These are phyloP conservation scores for Uloborus plumipes DNA, from an alignment of 2,888 invertebrate species.

Conservation along the genomic window DNA sequence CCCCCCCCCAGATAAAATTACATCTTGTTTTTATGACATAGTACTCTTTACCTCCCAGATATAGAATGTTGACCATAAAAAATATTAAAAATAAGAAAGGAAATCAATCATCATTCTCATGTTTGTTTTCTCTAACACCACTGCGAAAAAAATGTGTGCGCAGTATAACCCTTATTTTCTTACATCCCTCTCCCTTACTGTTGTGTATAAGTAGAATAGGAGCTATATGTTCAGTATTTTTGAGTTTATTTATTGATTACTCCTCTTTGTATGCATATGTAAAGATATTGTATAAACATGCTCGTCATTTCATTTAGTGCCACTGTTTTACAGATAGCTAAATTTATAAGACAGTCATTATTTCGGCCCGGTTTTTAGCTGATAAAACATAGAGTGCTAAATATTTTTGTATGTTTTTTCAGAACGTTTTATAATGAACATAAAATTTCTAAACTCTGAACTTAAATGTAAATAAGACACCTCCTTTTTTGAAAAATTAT, in stretches of 20 bases:
- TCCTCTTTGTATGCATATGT: conserved; percentile 31
- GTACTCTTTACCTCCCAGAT: too few relatives aligned
- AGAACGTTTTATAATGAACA: conserved; percentile 47
- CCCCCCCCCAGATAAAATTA: too few relatives aligned
- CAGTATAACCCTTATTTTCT: conserved; percentile 20
- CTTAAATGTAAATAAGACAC: conserved; percentile 49
- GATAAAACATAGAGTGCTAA: conserved; percentile 36
- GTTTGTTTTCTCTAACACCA: too few relatives aligned
- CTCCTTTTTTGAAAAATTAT: too few relatives aligned
- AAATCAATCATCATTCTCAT: too few relatives aligned
- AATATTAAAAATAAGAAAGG: too few relatives aligned
- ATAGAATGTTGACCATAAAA: too few relatives aligned
- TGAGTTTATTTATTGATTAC: conserved; percentile 47
- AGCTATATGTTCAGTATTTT: conserved; percentile 1
- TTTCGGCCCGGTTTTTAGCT: conserved; percentile 30
- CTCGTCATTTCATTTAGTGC: not conserved
- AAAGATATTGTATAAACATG: conserved; percentile 45
- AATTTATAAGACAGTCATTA: conserved; percentile 18
- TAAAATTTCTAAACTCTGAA: conserved; percentile 26
- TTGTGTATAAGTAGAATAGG: conserved; percentile 15
- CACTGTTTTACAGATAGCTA: not conserved
- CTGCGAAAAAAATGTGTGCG: too few relatives aligned
- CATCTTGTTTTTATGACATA: too few relatives aligned
- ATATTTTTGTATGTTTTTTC: conserved; percentile 60
- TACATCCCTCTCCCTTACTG: not conserved